These are phyloP conservation scores for Megaustenia siamemsis DNA, from an alignment of 2,888 invertebrate species.

Conservation along the genomic window DNA sequence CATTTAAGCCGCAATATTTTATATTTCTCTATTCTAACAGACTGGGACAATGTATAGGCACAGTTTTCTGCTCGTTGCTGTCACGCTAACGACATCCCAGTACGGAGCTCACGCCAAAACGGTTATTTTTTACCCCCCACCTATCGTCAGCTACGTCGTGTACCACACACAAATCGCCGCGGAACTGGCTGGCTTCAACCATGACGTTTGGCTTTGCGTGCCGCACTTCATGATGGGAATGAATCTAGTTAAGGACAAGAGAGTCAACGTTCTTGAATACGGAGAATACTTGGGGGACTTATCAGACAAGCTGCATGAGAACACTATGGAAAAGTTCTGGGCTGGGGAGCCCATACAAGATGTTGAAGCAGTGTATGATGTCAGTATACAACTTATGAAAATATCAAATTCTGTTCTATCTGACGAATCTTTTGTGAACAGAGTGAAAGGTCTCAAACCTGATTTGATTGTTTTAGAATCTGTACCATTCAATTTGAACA, in stretches of 20 bases:
- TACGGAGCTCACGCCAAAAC: constrained; percentile 20
- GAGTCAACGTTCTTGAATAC: constrained; percentile 2
- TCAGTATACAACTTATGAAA: neutral
- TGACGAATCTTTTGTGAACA: constrained; percentile 41
- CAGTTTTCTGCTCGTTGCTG: neutral
- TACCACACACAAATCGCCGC: constrained; percentile 47
- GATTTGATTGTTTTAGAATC: constrained; percentile 55
- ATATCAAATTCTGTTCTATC: neutral
- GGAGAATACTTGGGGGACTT: constrained; percentile 25
- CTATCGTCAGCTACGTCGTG: constrained; percentile 44
- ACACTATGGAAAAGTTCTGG: constrained; percentile 25
- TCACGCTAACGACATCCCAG: too few relatives aligned
- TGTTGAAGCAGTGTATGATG: neutral
- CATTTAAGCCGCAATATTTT: too few relatives aligned
- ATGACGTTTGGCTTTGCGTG: constrained; percentile 39
- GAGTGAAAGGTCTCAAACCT: constrained; percentile 46
- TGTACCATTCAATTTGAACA: constrained; percentile 47
- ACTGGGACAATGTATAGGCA: neutral
- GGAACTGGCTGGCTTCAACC: constrained; percentile 41
- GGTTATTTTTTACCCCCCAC: constrained; percentile 3
- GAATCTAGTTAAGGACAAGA: neutral
- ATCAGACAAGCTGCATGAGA: neutral
- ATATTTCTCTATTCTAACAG: neutral
- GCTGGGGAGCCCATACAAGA: neutral
- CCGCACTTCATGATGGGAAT: neutral